Conservation (phyloP, 2,888 invertebrate species). For the Blastobasis adustella region DNA sequence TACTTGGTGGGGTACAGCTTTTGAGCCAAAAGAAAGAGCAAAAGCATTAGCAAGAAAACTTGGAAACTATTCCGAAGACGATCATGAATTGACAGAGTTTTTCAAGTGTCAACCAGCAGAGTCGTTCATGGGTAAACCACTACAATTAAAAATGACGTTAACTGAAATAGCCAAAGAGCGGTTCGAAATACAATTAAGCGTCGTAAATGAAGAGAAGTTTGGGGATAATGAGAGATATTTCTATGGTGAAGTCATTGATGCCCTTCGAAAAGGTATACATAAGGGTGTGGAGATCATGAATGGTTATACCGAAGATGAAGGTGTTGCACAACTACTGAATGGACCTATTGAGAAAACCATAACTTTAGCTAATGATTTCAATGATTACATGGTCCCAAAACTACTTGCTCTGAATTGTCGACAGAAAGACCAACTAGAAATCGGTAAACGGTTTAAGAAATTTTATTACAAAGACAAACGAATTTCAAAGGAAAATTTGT, state of each 20-base stretch:
- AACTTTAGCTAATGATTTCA: slow-evolving; percentile 25
- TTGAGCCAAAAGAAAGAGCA: slow-evolving; percentile 64
- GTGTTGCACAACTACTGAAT: slow-evolving; percentile 32
- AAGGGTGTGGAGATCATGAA: slow-evolving; percentile 77
- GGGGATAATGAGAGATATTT: slow-evolving; percentile 38
- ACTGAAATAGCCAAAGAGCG: slow-evolving; percentile 20
- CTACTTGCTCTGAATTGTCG: slow-evolving; percentile 25
- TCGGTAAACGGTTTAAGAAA: slow-evolving; percentile 31
- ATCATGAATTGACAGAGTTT: slow-evolving; percentile 38
- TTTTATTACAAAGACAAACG: slow-evolving; percentile 31
- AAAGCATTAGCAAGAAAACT: slow-evolving; percentile 33
- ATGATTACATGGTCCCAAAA: slow-evolving; percentile 36
- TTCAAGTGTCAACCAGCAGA: slow-evolving; percentile 35
- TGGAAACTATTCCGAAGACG: slow-evolving; percentile 37
- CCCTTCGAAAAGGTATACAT: slow-evolving; percentile 60
- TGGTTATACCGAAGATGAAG: slow-evolving; percentile 83
- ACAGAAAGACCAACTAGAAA: slow-evolving; percentile 29
- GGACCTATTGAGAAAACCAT: slow-evolving; percentile 16
- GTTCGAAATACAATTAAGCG: slow-evolving; percentile 21
- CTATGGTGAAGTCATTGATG: slow-evolving; percentile 35
- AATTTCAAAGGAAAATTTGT: slow-evolving; percentile 22
- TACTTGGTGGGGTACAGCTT: slow-evolving; percentile 62
- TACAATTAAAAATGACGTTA: slow-evolving; percentile 14
- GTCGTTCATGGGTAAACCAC: slow-evolving; percentile 21
- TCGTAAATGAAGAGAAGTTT: slow-evolving; percentile 39